Conservation (phyloP, 2,888 invertebrate species). For the Rugalucina vietnamica region DNA sequence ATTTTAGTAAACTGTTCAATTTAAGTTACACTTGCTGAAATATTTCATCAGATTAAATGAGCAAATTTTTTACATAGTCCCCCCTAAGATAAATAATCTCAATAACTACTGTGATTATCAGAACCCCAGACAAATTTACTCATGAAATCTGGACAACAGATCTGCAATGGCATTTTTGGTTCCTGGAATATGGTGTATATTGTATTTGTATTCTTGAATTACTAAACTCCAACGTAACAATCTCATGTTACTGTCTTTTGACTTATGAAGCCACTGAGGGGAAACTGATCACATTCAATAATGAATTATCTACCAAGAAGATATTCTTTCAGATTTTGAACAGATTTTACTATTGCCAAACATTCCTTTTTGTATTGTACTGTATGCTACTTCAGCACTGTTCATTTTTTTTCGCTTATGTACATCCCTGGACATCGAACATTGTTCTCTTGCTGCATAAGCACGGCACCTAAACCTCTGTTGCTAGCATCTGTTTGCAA, state of each 20-base stretch:
- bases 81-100: no score
- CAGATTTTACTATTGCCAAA: background rate
- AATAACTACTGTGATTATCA: no score
- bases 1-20: no score
- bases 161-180: background rate
- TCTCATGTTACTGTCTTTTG: background rate
- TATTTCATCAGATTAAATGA: no score
- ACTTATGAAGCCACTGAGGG: background rate
- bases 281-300: background rate
- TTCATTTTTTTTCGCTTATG: conserved; percentile 2
- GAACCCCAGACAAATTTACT: no score
- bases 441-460: background rate
- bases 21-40: no score
- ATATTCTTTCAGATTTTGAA: background rate
- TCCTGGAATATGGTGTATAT: background rate
- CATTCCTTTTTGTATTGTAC: conserved; percentile 5
- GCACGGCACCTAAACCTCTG: background rate
- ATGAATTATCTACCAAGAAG: background rate
- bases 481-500: background rate
- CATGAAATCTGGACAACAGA: background rate
- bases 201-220: background rate
- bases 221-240: background rate
- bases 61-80: no score
- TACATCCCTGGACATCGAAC: background rate
- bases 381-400: background rate